A percentile compares a stretch with the other conserved stretches of the same genome.
Conservation (phyloP, 2,888 invertebrate genomes). For the Lochmaea crataegi region DNA sequence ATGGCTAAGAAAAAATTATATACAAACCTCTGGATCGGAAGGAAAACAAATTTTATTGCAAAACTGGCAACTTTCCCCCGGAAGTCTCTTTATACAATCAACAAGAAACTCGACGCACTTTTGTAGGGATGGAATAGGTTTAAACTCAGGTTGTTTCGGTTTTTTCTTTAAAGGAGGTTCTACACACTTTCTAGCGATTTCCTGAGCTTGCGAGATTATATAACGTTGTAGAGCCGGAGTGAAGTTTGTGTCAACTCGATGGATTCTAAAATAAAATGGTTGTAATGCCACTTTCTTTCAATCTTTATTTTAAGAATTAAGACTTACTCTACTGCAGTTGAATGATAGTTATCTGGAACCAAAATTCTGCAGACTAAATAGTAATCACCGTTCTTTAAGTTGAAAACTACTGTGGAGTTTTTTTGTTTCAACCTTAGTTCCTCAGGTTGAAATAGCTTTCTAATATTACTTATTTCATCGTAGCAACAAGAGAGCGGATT, state of each 20-base stretch:
- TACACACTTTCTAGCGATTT: constrained; percentile 76
- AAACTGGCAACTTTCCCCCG: constrained; percentile 73
- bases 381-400: constrained; percentile 71
- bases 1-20: background rate
- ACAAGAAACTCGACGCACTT: constrained; percentile 72
- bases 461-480: constrained; percentile 75
- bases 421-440: constrained; percentile 77
- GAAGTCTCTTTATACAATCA: constrained; percentile 72
- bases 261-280: constrained; percentile 65
- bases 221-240: constrained; percentile 72
- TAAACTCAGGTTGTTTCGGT: constrained; percentile 69
- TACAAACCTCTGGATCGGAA: constrained; percentile 65
- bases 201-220: constrained; percentile 74
- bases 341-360: constrained; percentile 76
- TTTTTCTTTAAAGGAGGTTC: constrained; percentile 74
- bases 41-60: constrained; percentile 74
- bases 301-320: too few species aligned
- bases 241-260: constrained; percentile 73
- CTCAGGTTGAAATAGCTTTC: constrained; percentile 66
- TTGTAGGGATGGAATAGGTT: constrained; percentile 72
- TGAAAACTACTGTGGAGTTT: constrained; percentile 70
- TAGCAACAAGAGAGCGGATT: constrained; percentile 79
- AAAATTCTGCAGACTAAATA: constrained; percentile 70
- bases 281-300: too few species aligned
- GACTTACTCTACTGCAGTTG: constrained; percentile 66